phyloP scores from a whole-genome alignment of 2,888 invertebrate species.

The Heliconius sara region DNA sequence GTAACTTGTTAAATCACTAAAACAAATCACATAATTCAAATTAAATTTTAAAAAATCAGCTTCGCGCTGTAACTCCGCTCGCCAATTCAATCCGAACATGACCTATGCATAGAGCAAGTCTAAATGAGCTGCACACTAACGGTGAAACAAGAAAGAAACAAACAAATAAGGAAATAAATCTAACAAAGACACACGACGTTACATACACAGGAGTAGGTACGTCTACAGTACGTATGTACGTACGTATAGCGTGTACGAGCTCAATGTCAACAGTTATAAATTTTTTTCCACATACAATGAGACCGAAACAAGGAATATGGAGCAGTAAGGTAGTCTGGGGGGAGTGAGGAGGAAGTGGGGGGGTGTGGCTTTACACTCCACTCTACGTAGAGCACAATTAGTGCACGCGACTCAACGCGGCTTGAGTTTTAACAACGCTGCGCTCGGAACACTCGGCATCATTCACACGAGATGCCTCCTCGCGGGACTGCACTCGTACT shows the following conservation, averaged over 20 bases:
- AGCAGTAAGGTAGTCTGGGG: constrained; percentile 52
- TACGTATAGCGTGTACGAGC: constrained; percentile 58
- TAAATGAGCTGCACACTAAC: constrained; percentile 52
- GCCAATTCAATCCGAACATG: background rate
- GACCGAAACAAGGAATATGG: constrained; percentile 72
- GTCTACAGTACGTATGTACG: too few relatives aligned
- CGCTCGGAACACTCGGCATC: constrained; percentile 72
- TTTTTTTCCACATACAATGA: constrained; percentile 68
- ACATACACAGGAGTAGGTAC: background rate
- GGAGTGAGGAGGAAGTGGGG: constrained; percentile 16
- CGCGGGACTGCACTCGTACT: constrained; percentile 61
- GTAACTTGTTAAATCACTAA: background rate
- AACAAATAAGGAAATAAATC: constrained; percentile 9
- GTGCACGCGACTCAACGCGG: constrained; percentile 80
- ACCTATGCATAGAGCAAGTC: background rate
- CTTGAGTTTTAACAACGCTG: constrained; percentile 82
- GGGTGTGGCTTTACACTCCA: constrained; percentile 53
- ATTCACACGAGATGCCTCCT: constrained; percentile 72
- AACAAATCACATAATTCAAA: too few relatives aligned
- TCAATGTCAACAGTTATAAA: constrained; percentile 77
- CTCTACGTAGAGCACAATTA: constrained; percentile 79
- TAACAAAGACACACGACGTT: constrained; percentile 50
- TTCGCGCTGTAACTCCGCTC: too few relatives aligned
- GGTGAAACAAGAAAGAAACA: constrained; percentile 42
- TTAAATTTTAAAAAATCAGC: too few relatives aligned